Evolutionary conservation across 1,140 invertebrate genomes (phyloP).

Genomic region (Araneus ventricosus): DNA sequence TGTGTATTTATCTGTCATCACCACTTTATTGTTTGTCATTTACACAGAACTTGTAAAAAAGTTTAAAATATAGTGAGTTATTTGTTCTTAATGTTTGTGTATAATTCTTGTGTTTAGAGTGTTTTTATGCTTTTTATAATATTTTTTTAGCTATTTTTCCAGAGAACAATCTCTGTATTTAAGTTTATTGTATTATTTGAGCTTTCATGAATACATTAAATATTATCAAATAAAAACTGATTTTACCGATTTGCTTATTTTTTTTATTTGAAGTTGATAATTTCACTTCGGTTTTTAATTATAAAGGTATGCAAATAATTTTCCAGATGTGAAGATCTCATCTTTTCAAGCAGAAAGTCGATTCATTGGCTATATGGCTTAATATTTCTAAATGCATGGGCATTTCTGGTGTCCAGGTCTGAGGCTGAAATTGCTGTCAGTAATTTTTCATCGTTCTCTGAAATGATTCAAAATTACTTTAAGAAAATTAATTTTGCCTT

Average conservation of each 20-base stretch:
- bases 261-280: neutral
- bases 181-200: neutral
- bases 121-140: constrained; percentile 23
- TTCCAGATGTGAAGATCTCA: neutral
- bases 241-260: neutral
- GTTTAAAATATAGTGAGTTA: neutral
- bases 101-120: neutral
- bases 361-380: too few relatives aligned
- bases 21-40: neutral
- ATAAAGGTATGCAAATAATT: too few relatives aligned
- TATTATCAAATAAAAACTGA: neutral
- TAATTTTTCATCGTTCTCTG: too few relatives aligned
- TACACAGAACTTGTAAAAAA: neutral
- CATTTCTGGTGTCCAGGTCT: too few relatives aligned
- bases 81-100: neutral
- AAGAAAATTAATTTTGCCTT: too few relatives aligned
- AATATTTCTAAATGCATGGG: too few relatives aligned
- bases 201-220: neutral
- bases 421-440: too few relatives aligned
- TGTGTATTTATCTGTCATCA: neutral
- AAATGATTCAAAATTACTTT: too few relatives aligned
- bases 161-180: neutral
- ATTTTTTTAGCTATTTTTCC: neutral
- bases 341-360: neutral
- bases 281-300: too few relatives aligned